Conservation (phyloP, 2,888 invertebrate genomes). For the Noctua janthe region DNA sequence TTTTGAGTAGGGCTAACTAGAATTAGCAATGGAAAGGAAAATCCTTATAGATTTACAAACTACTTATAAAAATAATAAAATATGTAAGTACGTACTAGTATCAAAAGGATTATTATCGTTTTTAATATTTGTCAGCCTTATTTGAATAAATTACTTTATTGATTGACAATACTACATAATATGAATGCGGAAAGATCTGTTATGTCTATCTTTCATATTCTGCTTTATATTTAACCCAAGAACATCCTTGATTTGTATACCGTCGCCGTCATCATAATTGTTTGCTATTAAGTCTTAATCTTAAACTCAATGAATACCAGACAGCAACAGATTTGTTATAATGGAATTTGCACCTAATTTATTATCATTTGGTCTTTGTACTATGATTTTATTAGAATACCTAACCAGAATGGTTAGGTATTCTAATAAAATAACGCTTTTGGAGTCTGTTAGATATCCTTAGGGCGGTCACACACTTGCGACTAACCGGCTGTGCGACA, state of each 20-base stretch:
- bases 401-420: not conserved
- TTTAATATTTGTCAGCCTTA: not conserved
- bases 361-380: conserved; percentile 9
- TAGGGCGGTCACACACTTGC: conserved; percentile 13
- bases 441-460: conserved; percentile 26
- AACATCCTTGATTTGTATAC: not conserved
- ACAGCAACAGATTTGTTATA: not conserved
- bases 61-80: too few relatives aligned
- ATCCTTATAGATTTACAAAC: too few relatives aligned
- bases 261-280: not conserved
- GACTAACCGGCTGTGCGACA: not conserved
- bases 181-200: not conserved
- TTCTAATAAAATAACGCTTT: conserved; percentile 5
- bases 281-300: not conserved
- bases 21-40: not conserved
- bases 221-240: not conserved
- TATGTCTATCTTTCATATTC: not conserved
- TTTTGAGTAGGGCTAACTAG: not conserved
- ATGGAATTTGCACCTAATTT: not conserved
- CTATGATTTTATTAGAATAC: not conserved
- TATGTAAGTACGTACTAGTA: not conserved
- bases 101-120: not conserved
- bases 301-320: too few relatives aligned
- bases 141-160: not conserved
- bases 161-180: not conserved